Evolutionary conservation across 2,113 vertebrate genomes (phyloP).

Genomic region (Rhineura floridana): DNA sequence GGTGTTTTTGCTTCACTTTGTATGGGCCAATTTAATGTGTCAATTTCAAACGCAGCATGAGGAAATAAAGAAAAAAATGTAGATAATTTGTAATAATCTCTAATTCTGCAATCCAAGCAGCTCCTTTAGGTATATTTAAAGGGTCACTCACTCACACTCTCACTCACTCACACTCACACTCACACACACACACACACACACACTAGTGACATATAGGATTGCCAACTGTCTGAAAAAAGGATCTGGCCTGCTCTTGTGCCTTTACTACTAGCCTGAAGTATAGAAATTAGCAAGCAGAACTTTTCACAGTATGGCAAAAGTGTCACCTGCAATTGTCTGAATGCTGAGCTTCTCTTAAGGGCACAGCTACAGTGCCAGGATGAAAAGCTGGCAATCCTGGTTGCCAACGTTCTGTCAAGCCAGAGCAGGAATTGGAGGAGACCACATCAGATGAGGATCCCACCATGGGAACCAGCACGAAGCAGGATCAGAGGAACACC

Average conservation of each 20-base stretch:
- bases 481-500: too few species aligned
- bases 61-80: too few species aligned
- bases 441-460: background rate
- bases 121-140: background rate
- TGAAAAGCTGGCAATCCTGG: background rate
- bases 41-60: background rate
- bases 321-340: background rate
- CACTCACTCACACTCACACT: too few species aligned
- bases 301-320: background rate
- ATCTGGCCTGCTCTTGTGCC: background rate
- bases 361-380: background rate
- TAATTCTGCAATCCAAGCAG: background rate
- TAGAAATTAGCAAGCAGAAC: background rate
- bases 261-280: background rate
- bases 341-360: background rate
- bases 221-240: background rate
- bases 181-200: too few species aligned
- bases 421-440: background rate
- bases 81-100: fast-evolving
- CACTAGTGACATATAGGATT: background rate
- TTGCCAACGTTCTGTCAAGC: background rate
- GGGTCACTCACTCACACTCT: too few species aligned
- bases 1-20: background rate
- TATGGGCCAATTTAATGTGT: background rate
- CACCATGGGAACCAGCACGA: too few species aligned